Evolutionary conservation across 2,113 vertebrate species (phyloP), one percentile per base, ranked within the genome.

Genomic region (Saccopteryx bilineata): DNA sequence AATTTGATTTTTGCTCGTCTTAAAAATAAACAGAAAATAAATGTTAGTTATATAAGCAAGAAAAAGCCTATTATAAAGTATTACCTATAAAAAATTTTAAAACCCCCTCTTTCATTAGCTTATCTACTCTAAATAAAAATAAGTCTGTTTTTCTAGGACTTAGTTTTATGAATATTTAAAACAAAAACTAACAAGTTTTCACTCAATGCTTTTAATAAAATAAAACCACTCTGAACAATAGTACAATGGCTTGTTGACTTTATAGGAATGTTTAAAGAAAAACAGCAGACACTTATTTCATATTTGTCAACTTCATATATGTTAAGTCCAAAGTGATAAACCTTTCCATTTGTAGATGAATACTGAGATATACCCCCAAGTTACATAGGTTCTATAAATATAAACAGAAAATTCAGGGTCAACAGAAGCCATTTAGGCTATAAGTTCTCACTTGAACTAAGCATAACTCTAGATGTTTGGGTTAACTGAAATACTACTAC

Each of bases 1-100:
- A 96, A 99, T 99, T 98, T 99, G 99, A 99, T 99, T 99, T 99
- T 99, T 99, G 99, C 99, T 99, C 83, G 99, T 99, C 99, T 99
- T 98, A 97, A 98, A 98, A 98, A 98, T 95, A 99, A 97, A 98
- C 97, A 98, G 98, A 98, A 97, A 98, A 99, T 96, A 98, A 98
- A 98, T 96, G 96, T 98, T 97, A 98, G 97, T 98, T 97, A 98
- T 94, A 76, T 86, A 95, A 97, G 74, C 95, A 97, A 97, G 93
- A 94, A 97, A 96, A 97, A 87, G 14, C 75, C 94, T 97, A 96
- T 56, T 96, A 97, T 96, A 95, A 96, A 91, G 72, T 96, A 96
- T 91, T 94, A 96, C 21, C 94, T 98, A 96, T 63, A 68, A 95
- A 95, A 96, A 91, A 48, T 39, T 84, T 79, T 94, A 28, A 90